phyloP scores from a whole-genome alignment of 1,140 invertebrate genomes.

The Leucophenga varia region DNA sequence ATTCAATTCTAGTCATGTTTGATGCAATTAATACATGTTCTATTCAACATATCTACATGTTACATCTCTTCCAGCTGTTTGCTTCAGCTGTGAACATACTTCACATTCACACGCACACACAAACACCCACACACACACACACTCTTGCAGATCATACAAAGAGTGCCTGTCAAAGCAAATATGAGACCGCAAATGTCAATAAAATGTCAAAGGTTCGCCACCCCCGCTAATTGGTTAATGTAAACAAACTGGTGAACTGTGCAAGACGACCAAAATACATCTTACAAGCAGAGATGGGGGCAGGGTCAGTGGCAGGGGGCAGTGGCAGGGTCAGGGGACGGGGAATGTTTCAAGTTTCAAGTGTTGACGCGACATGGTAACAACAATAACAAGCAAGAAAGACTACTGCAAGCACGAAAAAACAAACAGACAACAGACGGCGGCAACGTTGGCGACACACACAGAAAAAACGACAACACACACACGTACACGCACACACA shows the following conservation, averaged over 20 bases:
- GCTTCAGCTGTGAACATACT: slow-evolving; percentile 17
- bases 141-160: slow-evolving; percentile 12
- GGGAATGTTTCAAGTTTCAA: slow-evolving; percentile 49
- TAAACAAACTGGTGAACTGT: slow-evolving; percentile 33
- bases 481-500: no score
- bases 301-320: no score
- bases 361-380: slow-evolving; percentile 38
- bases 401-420: slow-evolving; percentile 21
- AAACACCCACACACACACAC: slow-evolving; percentile 4
- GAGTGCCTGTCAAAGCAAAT: slow-evolving; percentile 41
- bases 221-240: slow-evolving; percentile 48
- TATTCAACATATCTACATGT: no score
- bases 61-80: no score
- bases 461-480: slow-evolving; percentile 15
- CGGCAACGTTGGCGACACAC: slow-evolving; percentile 11
- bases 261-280: slow-evolving; percentile 18
- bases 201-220: slow-evolving; percentile 39
- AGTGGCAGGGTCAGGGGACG: no score
- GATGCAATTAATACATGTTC: no score
- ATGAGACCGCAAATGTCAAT: slow-evolving; percentile 43
- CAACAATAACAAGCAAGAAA: slow-evolving; percentile 22
- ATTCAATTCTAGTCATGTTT: no score
- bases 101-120: slow-evolving; percentile 2
- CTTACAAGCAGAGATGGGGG: slow-evolving; percentile 5
- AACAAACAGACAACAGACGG: slow-evolving; percentile 40